phyloP scores from a whole-genome alignment of 37 sponge, comb jelly and placozoan genomes.

The Axinella damicornis region DNA sequence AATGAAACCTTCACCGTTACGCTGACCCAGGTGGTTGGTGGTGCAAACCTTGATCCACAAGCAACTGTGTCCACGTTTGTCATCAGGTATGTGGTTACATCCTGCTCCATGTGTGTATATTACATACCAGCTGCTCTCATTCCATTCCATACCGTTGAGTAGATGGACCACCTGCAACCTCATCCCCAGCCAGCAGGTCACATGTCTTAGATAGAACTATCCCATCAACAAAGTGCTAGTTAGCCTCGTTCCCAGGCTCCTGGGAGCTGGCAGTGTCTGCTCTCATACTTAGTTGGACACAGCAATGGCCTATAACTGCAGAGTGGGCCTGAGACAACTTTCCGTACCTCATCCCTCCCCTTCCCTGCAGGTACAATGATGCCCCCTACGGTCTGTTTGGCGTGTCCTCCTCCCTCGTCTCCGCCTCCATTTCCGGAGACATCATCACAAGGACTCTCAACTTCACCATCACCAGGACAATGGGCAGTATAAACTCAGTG shows the following conservation, averaged over 20 bases:
- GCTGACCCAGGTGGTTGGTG: constrained; percentile 53
- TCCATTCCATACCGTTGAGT: too few species aligned
- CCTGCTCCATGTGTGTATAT: too few species aligned
- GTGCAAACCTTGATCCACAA: constrained; percentile 52
- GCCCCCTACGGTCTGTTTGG: constrained; percentile 15
- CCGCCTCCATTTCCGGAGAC: not conserved
- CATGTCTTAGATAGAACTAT: too few species aligned
- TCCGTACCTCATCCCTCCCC: not conserved
- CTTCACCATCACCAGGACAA: constrained; percentile 41
- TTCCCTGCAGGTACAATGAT: not conserved
- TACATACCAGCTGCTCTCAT: too few species aligned
- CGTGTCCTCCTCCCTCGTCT: constrained; percentile 6
- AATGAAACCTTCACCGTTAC: constrained; percentile 74
- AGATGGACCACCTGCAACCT: too few species aligned
- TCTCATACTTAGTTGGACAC: too few species aligned
- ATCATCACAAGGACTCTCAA: constrained; percentile 18
- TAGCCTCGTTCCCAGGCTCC: too few species aligned
- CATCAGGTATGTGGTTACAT: constrained; percentile 67
- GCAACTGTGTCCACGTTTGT: constrained; percentile 48
- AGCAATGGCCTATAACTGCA: too few species aligned
- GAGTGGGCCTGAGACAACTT: too few species aligned
- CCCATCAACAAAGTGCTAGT: too few species aligned
- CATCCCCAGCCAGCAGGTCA: too few species aligned
- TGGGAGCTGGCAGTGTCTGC: too few species aligned
- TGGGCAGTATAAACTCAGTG: constrained; percentile 40